Evolutionary conservation across 2,888 invertebrate species (phyloP), one percentile per base, ranked within the genome.

Genomic region (Drosophila melanosoma): DNA sequence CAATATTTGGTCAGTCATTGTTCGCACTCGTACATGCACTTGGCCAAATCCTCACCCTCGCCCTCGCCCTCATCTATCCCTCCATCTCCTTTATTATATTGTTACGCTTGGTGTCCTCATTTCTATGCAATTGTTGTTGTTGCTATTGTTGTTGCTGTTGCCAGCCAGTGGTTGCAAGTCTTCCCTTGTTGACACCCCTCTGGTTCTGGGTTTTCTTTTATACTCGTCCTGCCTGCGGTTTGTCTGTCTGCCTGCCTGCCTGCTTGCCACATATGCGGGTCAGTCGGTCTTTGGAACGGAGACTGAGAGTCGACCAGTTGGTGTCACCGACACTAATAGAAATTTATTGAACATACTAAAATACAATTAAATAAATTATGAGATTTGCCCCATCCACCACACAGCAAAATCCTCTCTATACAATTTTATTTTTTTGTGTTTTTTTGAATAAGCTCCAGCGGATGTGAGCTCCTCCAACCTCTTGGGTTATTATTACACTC

Each of bases 1-100:
- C 89, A 90, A 90, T 90, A 90, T 90, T 90, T 90, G 89, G 90
- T 81, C 89, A 90, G 84, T 90, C 87, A 90, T 90, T 90, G 88
- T 87, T 83, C 86, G 76, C 79, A 76, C 82, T 80, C 61, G 53
- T 67, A 64, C 71, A 38, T 66, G 67, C 73, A 73, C 60, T 73
- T 81, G 59, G 57, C 53, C 62, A 52, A 49, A 26, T 40, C 48
- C 49, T 65, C 40, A 3, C 17, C 17, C 45, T 29, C 20, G 26
- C 26, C 26, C 26, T 26, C 32, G 17, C 23, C 12, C 36, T 32
- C 36, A 17, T 17, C 26, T 4, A 6, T 57, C 57, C 29, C 40
- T 20, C 7, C 4, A 42, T 69, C 63, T 49, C 59, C 76, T 77
- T 81, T 86, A 89, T 86, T 89, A 84, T 87, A 87, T 87, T 89